Conservation (phyloP, 2,888 invertebrate species). For the Ashinkailepas kermadecensis region DNA sequence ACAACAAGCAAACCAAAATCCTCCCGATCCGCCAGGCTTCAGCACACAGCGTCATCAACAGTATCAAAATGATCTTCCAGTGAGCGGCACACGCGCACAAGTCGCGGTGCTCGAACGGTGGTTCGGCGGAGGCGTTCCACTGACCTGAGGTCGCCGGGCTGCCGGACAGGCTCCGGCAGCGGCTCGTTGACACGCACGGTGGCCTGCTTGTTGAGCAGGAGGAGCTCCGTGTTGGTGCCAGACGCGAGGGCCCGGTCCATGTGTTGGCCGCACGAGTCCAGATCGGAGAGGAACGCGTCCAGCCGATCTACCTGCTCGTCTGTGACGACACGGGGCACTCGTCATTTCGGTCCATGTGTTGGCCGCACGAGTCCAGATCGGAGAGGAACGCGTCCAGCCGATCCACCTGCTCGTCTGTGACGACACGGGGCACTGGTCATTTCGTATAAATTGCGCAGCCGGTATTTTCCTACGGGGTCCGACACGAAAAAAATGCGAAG, state of each 20-base stretch:
- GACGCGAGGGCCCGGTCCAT: slow-evolving; percentile 46
- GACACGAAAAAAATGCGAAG: no score
- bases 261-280: slow-evolving; percentile 44
- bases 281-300: slow-evolving; percentile 42
- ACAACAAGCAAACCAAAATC: no score
- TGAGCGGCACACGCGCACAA: no score
- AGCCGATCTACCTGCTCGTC: slow-evolving; percentile 40
- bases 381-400: slow-evolving; percentile 42
- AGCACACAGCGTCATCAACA: background rate
- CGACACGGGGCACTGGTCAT: no score
- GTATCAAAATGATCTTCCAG: background rate
- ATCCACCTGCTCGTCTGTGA: slow-evolving; percentile 38
- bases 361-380: slow-evolving; percentile 44
- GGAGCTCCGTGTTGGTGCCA: slow-evolving; percentile 45
- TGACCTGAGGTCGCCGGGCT: slow-evolving; percentile 33
- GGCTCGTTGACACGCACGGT: slow-evolving; percentile 40
- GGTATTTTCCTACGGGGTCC: no score
- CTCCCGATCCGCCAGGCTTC: background rate
- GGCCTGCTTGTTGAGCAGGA: slow-evolving; percentile 47
- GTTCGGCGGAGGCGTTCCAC: background rate
- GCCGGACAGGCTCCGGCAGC: slow-evolving; percentile 35
- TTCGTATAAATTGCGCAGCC: no score
- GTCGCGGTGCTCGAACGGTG: no score
- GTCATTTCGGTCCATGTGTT: slow-evolving; percentile 47
- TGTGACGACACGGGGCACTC: no score